Percentiles rank a stretch among this genome's conserved stretches.
These are phyloP conservation scores for Spodoptera exigua DNA, from an alignment of 2,888 invertebrate genomes.

Conservation along the genomic window DNA sequence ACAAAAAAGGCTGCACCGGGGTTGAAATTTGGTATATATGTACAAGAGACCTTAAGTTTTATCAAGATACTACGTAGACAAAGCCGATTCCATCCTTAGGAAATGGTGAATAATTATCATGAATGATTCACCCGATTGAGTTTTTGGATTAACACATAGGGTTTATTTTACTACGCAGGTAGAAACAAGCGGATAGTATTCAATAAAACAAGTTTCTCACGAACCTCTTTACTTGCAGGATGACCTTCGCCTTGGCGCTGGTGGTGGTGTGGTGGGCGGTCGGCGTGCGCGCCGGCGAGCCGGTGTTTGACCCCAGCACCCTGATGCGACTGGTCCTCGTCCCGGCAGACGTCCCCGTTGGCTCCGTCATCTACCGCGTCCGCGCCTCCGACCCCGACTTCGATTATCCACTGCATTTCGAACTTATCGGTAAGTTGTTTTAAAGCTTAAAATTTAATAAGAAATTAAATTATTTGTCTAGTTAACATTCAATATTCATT, in stretches of 20 bases:
- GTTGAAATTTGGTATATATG: no score
- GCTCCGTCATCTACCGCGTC: conserved; percentile 95
- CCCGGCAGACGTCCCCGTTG: conserved; percentile 95
- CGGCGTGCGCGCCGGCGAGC: conserved; percentile 89
- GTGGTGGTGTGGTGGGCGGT: conserved; percentile 78
- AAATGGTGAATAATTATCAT: no score
- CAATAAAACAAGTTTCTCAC: conserved; percentile 3
- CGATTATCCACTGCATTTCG: conserved; percentile 95
- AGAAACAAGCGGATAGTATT: neutral
- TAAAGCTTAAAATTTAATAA: neutral
- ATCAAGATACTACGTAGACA: no score
- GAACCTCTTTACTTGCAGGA: conserved; percentile 67
- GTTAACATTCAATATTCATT: no score
- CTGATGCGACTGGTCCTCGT: conserved; percentile 95
- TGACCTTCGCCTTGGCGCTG: conserved; percentile 83
- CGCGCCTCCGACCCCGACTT: conserved; percentile 96
- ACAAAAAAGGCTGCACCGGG: no score
- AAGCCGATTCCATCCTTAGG: no score
- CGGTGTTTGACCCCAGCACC: conserved; percentile 95
- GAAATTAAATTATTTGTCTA: neutral
- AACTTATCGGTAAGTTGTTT: conserved; percentile 91
- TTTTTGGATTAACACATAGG: no score
- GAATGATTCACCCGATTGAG: no score
- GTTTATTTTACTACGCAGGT: neutral
- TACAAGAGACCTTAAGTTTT: no score